Conservation (phyloP, 2,888 invertebrate genomes). For the Rotaria socialis region DNA sequence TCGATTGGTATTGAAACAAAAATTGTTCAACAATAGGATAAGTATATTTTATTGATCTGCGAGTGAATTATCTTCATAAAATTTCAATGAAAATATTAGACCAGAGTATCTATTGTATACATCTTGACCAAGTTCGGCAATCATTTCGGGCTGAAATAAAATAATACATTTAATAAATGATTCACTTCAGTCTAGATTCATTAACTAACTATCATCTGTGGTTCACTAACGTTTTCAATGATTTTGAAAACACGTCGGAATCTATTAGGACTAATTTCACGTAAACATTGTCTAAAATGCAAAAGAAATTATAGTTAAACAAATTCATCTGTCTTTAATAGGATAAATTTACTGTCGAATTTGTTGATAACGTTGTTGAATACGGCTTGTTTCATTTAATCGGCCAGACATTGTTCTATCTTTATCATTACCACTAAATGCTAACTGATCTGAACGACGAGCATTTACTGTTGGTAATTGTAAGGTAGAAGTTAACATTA, state of each 20-base stretch:
- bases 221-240: neutral
- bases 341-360: neutral
- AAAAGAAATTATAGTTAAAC: neutral
- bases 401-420: neutral
- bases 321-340: neutral
- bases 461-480: neutral
- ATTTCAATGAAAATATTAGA: slow-evolving; percentile 19
- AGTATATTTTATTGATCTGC: neutral
- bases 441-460: neutral
- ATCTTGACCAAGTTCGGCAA: neutral
- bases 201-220: neutral
- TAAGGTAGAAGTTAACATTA: neutral
- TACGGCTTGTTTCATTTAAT: neutral
- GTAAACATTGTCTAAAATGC: neutral
- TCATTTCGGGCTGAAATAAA: slow-evolving; percentile 5
- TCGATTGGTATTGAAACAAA: neutral
- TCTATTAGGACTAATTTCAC: neutral
- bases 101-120: neutral
- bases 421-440: neutral
- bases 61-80: slow-evolving; percentile 10
- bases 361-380: neutral
- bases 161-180: neutral
- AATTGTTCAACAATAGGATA: no score
- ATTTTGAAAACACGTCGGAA: neutral
- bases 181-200: neutral